Evolutionary conservation across 2,113 vertebrate genomes (phyloP).

Genomic region (Oreochromis tanganicae): DNA sequence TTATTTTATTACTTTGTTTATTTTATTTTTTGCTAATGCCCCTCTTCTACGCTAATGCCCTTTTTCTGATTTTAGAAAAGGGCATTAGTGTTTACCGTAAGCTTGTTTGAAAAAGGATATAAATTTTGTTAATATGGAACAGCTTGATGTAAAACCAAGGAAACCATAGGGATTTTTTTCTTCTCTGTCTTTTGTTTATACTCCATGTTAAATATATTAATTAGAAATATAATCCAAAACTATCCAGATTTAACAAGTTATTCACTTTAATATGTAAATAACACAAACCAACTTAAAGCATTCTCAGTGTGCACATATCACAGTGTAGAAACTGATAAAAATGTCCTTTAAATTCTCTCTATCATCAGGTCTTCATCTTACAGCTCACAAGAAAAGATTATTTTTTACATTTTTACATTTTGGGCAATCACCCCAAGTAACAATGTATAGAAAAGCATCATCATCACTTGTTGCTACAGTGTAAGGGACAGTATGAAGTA

Average conservation of each 20-base stretch:
- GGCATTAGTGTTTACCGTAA: neutral
- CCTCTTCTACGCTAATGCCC: neutral
- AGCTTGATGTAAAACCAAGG: neutral
- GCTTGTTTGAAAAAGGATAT: neutral
- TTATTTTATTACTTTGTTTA: neutral
- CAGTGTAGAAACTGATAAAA: neutral
- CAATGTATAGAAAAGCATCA: neutral
- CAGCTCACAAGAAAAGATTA: neutral
- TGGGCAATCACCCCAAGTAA: conserved; percentile 3
- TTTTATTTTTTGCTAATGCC: neutral
- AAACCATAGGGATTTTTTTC: neutral
- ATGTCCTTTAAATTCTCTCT: neutral
- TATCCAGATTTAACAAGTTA: neutral
- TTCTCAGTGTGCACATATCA: neutral
- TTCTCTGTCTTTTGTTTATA: neutral
- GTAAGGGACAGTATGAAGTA: neutral
- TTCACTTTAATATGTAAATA: neutral
- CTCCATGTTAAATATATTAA: neutral
- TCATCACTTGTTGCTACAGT: neutral
- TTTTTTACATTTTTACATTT: neutral
- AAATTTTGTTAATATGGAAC: neutral
- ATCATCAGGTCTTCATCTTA: neutral
- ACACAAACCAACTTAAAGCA: neutral
- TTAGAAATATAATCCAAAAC: neutral
- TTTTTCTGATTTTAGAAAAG: neutral